Base-by-base conservation (phyloP, 2,797 vertebrate genomes). In the Clarias fuscus region DNA sequence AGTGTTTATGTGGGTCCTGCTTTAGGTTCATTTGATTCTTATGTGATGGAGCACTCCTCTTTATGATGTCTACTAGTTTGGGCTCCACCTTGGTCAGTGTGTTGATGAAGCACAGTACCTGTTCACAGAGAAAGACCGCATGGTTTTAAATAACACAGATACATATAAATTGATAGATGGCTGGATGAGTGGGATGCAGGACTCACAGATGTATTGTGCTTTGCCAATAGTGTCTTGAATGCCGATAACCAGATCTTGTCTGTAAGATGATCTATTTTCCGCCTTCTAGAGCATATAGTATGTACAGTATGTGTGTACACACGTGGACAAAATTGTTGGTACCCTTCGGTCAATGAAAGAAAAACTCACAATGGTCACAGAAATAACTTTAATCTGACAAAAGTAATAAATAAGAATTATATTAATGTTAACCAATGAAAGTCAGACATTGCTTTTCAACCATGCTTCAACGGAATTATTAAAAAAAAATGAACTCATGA, bases 71-170 rank as follows among this genome's bases (percentile, higher is more conserved):
- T 91, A 96, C 96, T 91, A 98, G 91, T 3, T 92, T 91, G 81
- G 95, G 95, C 92, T 98, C 95, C 90, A 95, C 92, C 86, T 97
- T 95, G 53, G 91, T 94, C 88, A 99, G 91, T 70, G 96, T 89
- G 87, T 91, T 91, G 77, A 96, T 91, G 88, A 99, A 96, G 91
- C 94, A 95, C 91, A 97, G 92, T 89, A 98, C 95, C 98, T 99
- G 88, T 79, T 88, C 85, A 92, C 88, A 92, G 84, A 87, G 83
- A 89, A 72, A 40, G 27, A 84, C 24, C 89, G 71, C 15, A 48
- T 10, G 30, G 8, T 64, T 7, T n/a, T 17, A 70, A 20, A 79
- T 62, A 8, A 61, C 14, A 65, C 20, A n/a, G 30, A 85, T 1
- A 30, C 1, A 10, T 5, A 20, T n/a, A n/a, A 17, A 22, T 43